These are phyloP conservation scores for Spea hammondii DNA, from an alignment of 2,797 vertebrate species.

Conservation along the genomic window DNA sequence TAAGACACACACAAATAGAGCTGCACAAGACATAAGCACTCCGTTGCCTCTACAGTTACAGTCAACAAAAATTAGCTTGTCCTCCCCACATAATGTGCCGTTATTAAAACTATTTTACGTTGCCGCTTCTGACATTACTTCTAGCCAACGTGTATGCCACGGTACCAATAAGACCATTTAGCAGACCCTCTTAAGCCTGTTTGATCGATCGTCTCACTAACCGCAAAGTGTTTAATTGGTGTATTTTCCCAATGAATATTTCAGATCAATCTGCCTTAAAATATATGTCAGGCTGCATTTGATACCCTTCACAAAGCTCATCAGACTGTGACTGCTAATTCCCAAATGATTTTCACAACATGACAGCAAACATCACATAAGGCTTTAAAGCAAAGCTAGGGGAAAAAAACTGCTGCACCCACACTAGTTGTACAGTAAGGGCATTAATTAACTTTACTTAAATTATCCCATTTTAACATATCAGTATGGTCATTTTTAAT, in stretches of 20 bases:
- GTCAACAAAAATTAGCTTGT: no score
- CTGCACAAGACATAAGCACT: background rate
- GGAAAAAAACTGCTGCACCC: background rate
- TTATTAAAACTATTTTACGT: no score
- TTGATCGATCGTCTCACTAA: background rate
- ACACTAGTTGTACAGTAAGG: constrained; percentile 13
- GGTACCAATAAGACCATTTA: no score
- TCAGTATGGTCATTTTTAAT: constrained; percentile 49
- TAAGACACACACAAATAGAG: constrained; percentile 2
- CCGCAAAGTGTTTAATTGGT: background rate
- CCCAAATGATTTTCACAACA: constrained; percentile 36
- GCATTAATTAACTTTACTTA: constrained; percentile 48
- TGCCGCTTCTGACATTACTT: no score
- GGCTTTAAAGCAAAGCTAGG: constrained; percentile 4
- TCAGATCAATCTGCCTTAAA: constrained; percentile 18
- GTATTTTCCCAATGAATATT: constrained; percentile 25
- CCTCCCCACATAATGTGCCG: no score
- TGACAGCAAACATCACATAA: constrained; percentile 40
- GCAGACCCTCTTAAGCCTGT: background rate
- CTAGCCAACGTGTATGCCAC: no score
- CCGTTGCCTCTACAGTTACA: no score
- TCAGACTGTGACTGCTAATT: constrained; percentile 39
- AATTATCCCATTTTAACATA: constrained; percentile 46
- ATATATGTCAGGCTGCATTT: constrained; percentile 38
- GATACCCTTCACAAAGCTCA: constrained; percentile 31